Evolutionary conservation across 1,140 invertebrate genomes (phyloP).

Genomic region (Drosophila neocordata): DNA sequence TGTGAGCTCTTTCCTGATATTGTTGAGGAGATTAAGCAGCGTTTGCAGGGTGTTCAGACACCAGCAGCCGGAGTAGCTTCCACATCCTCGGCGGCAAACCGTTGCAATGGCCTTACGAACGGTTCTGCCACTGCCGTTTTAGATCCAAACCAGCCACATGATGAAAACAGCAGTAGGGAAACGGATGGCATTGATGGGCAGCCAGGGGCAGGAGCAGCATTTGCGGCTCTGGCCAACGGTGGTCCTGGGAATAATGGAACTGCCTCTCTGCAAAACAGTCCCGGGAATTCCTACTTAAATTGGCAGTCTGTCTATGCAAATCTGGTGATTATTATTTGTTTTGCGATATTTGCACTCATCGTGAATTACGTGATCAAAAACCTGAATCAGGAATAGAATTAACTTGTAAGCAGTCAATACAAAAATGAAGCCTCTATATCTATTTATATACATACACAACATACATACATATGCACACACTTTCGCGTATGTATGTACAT

Average conservation of each 20-base stretch:
- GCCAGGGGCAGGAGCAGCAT: conserved; percentile 17
- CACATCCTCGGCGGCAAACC: conserved; percentile 24
- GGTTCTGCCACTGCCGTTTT: conserved; percentile 24
- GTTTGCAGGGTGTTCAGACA: conserved; percentile 55
- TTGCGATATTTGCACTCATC: conserved; percentile 82
- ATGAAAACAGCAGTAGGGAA: conserved; percentile 22
- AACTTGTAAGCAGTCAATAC: conserved; percentile 55
- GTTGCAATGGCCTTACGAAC: conserved; percentile 52
- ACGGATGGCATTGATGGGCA: conserved; percentile 37
- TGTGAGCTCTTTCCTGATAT: conserved; percentile 81
- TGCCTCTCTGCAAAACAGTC: conserved; percentile 52
- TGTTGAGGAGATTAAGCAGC: conserved; percentile 69
- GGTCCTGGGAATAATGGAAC: conserved; percentile 32
- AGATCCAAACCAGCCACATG: conserved; percentile 32
- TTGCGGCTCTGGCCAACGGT: conserved; percentile 39
- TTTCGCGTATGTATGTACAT: conserved; percentile 37
- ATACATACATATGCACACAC: not conserved
- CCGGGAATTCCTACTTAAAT: conserved; percentile 73
- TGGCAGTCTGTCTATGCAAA: conserved; percentile 82
- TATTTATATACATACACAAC: conserved; percentile 57
- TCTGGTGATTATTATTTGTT: conserved; percentile 79
- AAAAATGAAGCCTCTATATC: conserved; percentile 57
- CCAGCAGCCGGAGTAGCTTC: conserved; percentile 20
- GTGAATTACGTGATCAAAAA: conserved; percentile 82
- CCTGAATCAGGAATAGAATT: conserved; percentile 82